Evolutionary conservation across 92 coral and sea anemone species (phyloP).

Genomic region (Phenganax subtilis): DNA sequence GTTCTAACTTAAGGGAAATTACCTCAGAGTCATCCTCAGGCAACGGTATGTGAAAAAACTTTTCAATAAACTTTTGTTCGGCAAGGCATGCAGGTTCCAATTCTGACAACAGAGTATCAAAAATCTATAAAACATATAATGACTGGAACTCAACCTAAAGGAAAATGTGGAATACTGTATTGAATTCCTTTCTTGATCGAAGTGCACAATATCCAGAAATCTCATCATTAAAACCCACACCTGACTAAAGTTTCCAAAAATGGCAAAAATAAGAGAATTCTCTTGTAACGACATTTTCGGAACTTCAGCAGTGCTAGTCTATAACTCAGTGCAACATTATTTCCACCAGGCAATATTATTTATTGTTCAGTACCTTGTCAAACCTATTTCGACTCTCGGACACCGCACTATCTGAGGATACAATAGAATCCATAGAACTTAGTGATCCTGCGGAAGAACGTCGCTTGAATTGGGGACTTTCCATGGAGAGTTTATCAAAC

Average conservation of each 20-base stretch:
- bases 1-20: background rate
- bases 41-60: conserved; percentile 82
- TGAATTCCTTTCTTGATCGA: too few relatives aligned
- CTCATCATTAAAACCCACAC: too few relatives aligned
- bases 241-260: too few relatives aligned
- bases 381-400: conserved; percentile 86
- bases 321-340: too few relatives aligned
- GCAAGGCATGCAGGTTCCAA: conserved; percentile 96
- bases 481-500: conserved; percentile 10
- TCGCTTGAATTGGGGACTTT: conserved; percentile 31
- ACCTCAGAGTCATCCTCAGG: conserved; percentile 71
- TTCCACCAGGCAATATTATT: too few relatives aligned
- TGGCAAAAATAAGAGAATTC: too few relatives aligned
- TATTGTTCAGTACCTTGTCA: conserved; percentile 59
- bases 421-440: conserved; percentile 66
- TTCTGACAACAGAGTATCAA: conserved; percentile 85
- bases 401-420: conserved; percentile 60
- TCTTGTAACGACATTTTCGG: too few relatives aligned
- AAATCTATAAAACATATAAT: conserved; percentile 53
- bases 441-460: conserved; percentile 77
- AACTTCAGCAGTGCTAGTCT: too few relatives aligned
- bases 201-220: too few relatives aligned
- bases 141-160: background rate
- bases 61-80: conserved; percentile 91
- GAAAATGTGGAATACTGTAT: too few relatives aligned